Conservation (phyloP, 1,140 invertebrate species). For the Archegozetes longisetosus region DNA sequence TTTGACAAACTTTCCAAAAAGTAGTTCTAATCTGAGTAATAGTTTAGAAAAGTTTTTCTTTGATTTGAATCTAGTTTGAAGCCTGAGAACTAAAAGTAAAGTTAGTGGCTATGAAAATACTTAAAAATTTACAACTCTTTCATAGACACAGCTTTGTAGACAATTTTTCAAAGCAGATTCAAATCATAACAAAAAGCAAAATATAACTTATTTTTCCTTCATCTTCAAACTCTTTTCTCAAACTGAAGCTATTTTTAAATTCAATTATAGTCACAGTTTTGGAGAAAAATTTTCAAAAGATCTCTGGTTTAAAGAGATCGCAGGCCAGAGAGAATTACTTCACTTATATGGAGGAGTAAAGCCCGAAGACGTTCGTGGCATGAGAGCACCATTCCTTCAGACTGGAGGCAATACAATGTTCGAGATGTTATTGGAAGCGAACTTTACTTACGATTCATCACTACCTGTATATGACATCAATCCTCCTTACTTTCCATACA, state of each 20-base stretch:
- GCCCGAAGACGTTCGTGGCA: constrained; percentile 25
- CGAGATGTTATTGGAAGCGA: constrained; percentile 25
- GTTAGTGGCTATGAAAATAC: too few relatives aligned
- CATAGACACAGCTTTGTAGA: too few relatives aligned
- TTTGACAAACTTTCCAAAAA: too few relatives aligned
- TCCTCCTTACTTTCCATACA: constrained; percentile 68
- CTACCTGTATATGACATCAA: constrained; percentile 48
- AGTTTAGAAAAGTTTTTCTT: too few relatives aligned
- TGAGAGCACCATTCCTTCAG: constrained; percentile 30
- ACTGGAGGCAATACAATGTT: constrained; percentile 30
- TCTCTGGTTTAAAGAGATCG: constrained; percentile 25
- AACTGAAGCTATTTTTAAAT: not conserved
- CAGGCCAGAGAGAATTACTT: constrained; percentile 25
- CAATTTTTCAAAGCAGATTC: too few relatives aligned
- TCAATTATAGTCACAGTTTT: constrained; percentile 23
- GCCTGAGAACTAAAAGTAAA: too few relatives aligned
- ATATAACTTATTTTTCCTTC: not conserved
- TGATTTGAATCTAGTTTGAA: too few relatives aligned
- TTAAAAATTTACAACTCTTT: too few relatives aligned
- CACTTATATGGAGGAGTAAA: constrained; percentile 26
- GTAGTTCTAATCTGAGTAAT: too few relatives aligned
- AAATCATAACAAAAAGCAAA: constrained; percentile 20
- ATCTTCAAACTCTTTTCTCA: not conserved
- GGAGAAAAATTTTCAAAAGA: constrained; percentile 28
- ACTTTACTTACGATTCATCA: constrained; percentile 30